Evolutionary conservation across 2,888 invertebrate species (phyloP), one percentile per base, ranked within the genome.

Genomic region (Lithophane leautieri): DNA sequence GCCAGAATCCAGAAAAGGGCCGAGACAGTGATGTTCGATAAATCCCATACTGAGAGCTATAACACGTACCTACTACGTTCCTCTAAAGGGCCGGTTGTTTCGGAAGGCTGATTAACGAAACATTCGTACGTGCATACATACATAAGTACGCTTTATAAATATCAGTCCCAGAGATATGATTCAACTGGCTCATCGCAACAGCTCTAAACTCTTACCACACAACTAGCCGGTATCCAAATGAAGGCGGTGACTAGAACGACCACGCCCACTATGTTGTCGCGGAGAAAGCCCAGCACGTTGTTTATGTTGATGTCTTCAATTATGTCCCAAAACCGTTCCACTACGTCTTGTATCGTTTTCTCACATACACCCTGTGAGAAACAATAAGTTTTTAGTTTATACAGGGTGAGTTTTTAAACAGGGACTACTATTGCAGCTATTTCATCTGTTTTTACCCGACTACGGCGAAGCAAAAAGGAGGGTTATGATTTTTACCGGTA

Each of bases 301-400:
- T 99, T 99, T 78, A 99, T 99, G 94, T 99, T 99, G 77, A 99
- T 99, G 90, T 99, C 99, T 94, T 99, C 99, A 81, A 99, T 99
- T 70, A 99, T 99, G 92, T 99, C 99, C 99, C 99, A 99, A 94
- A 99, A 99, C 50, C 99, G 97, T 94, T 99, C 99, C 16, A 99
- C 99, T 42, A 99, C 98, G 92, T 99, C 99, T 92, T 99, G 99
- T 79, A 99, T 98, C 0, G 99, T 99, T 94, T 99, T 99, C 93
- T 99, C 98, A 91, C 99, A 99, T 44, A 98, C 97, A 14, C 99
- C 99, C 98, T 99, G 93, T 98, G 14, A 9, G 0, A 9, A 19
- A 19, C 3, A n/a, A 54, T 34, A 1, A 8, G 3, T 16, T 16
- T 3, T 28, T 25, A n/a, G 11, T 16, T 44, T 14, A 50, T n/a